Conservation (phyloP, 2,888 invertebrate species). For the Silvanus unidentatus region DNA sequence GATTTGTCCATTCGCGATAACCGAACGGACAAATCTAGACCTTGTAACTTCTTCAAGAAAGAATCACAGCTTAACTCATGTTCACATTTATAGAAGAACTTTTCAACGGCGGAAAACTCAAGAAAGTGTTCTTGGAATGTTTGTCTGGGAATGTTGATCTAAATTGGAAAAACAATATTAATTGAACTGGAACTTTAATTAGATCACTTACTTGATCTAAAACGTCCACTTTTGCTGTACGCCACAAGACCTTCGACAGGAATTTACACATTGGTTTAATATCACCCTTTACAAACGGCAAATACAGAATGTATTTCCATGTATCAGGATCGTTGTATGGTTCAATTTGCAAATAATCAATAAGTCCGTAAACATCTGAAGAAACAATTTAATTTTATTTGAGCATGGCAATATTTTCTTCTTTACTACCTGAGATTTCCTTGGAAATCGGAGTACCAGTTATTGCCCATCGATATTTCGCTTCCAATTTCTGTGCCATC, state of each 20-base stretch:
- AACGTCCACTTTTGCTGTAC: slow-evolving; percentile 63
- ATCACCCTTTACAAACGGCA: slow-evolving; percentile 49
- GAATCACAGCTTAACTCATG: slow-evolving; percentile 49
- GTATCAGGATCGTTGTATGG: slow-evolving; percentile 51
- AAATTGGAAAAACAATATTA: slow-evolving; percentile 9
- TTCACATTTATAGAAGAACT: slow-evolving; percentile 64
- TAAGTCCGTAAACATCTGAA: slow-evolving; percentile 49
- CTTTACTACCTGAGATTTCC: slow-evolving; percentile 39
- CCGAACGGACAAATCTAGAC: neutral
- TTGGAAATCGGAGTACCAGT: slow-evolving; percentile 60
- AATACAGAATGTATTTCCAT: slow-evolving; percentile 51
- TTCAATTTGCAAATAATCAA: slow-evolving; percentile 55
- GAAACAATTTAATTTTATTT: too few species aligned
- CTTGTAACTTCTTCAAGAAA: slow-evolving; percentile 36
- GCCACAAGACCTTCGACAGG: slow-evolving; percentile 59
- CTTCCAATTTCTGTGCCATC: slow-evolving; percentile 56
- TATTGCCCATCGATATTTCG: slow-evolving; percentile 65
- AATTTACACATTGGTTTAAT: slow-evolving; percentile 48
- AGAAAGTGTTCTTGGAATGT: slow-evolving; percentile 54
- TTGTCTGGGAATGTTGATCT: slow-evolving; percentile 61
- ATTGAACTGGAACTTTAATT: neutral
- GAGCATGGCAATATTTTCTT: too few species aligned
- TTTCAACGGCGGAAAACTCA: slow-evolving; percentile 66
- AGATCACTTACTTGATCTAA: slow-evolving; percentile 49
- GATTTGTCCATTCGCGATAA: neutral